Base-by-base conservation (phyloP, 2,888 invertebrate genomes). In the Euplexia lucipara region DNA sequence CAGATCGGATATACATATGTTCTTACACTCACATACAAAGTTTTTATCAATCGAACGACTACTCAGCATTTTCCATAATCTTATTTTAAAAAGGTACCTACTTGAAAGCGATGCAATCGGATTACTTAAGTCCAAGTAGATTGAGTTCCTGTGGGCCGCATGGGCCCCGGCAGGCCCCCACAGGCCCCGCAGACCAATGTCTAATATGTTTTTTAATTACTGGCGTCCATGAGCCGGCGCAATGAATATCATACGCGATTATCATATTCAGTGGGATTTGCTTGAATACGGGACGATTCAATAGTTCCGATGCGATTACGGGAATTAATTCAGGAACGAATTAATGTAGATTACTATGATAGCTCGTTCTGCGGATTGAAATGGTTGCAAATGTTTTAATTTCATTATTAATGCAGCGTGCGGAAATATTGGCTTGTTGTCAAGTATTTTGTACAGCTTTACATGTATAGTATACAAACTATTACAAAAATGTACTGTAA, bases 151-250 rank as follows among this genome's bases (percentile, higher is more conserved):
- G 66, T 47, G 82, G 81, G 37, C 30, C 66, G 41, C 54, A 5
- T 22, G 22, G 22, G 8, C 58, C n/a, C n/a, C n/a, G n/a, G 79
- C 82, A 32, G 39, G 5, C 64, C 65, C 48, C 67, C 56, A n/a
- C 30, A 18, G 37, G 30, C 26, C 34, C 84, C 83, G 79, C 82
- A 32, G 39, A 8, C 64, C 65, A 39, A 70, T 66, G 64, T 84
- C 83, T 90, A 88, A 91, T 90, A 90, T 91, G 87, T 90, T 92
- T 92, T 92, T 92, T 92, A 92, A 92, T 93, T 92, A 92, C 88
- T 87, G 59, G 52, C 74, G 42, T 39, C 54, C 58, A 59, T 32
- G 49, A 59, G 69, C 32, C 20, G 41, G 26, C 71, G 75, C 76
- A 75, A 75, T 81, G 76, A 78, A 79, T 79, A 84, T 83, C 79